phyloP scores from a whole-genome alignment of 2,888 invertebrate species.

The Yponomeuta plumbellus region DNA sequence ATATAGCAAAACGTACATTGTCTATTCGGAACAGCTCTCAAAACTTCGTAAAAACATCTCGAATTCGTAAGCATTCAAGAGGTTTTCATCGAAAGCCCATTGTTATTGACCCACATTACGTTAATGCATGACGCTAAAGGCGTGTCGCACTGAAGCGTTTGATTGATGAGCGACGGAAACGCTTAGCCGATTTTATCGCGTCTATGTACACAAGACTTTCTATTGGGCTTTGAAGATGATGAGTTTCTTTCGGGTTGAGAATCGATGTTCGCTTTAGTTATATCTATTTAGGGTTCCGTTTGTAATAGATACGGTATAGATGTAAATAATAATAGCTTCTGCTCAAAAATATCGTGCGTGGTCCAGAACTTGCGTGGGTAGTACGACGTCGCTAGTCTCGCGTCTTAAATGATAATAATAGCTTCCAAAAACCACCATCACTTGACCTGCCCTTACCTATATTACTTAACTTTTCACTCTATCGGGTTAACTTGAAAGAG shows the following conservation, averaged over 20 bases:
- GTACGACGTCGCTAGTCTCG: too few species aligned
- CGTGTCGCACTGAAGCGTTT: neutral
- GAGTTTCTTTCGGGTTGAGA: neutral
- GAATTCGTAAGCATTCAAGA: neutral
- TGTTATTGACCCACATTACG: neutral
- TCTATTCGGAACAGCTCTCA: too few species aligned
- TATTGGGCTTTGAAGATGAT: neutral
- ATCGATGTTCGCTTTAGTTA: neutral
- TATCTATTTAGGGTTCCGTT: neutral
- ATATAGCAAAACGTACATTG: too few species aligned
- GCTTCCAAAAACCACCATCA: too few species aligned
- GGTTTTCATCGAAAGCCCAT: neutral
- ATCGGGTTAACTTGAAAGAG: too few species aligned
- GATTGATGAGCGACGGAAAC: neutral
- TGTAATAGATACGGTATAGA: too few species aligned
- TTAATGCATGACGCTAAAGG: neutral
- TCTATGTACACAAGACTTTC: neutral
- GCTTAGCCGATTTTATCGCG: neutral
- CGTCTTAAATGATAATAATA: too few species aligned
- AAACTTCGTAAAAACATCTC: neutral
- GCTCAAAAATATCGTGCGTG: too few species aligned
- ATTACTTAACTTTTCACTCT: too few species aligned
- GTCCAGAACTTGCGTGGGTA: too few species aligned
- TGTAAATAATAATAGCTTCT: too few species aligned
- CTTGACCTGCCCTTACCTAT: too few species aligned